Evolutionary conservation across 92 coral and sea anemone species (phyloP), one percentile per base, ranked within the genome.

Genomic region (Paragorgia papillata): DNA sequence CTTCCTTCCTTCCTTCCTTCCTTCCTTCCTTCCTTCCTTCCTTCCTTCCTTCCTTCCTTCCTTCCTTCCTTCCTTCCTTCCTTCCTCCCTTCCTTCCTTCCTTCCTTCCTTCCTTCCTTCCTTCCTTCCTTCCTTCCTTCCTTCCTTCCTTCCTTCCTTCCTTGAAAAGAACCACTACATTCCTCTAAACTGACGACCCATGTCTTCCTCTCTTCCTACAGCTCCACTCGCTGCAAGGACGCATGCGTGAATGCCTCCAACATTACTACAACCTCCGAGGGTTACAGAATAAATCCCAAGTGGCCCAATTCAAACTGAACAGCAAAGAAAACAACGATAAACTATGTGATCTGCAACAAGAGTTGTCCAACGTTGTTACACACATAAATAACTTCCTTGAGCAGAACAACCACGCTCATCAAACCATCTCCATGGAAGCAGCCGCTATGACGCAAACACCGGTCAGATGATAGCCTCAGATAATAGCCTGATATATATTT

Each of bases 231-330:
- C 97, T 94, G 17, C 98, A 94, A 75, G 89, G 76, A 0, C 98
- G 97, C 58, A 91, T 94, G 97, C 92, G 90, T 66, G 79, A 90
- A 62, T 96, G 92, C 3, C 85, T 94, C 0, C 83, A 88, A 65
- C 82, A 88, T 34, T 91, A 91, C 89, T 94, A 94, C 86, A 87
- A 79, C 64, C 80, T 94, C 32, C 89, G 98, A 43, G 97, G 95
- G 0, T 76, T 94, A 35, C 91, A 91, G 39, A 91, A 86, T 84
- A 87, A 81, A 63, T 92, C 94, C 9, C 92, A 87, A 49, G 83
- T 94, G 50, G 98, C 97, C 2, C 86, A 84, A 59, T 90, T 94
- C 66, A 89, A 90, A 57, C 81, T 90, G 17, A 81, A 73, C 73
- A 87, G 91, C 21, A 86, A 89, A 18, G 75, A 70, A 34, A 94